Base-by-base conservation (phyloP, 2,797 vertebrate genomes). In the Sphenodon punctatus region DNA sequence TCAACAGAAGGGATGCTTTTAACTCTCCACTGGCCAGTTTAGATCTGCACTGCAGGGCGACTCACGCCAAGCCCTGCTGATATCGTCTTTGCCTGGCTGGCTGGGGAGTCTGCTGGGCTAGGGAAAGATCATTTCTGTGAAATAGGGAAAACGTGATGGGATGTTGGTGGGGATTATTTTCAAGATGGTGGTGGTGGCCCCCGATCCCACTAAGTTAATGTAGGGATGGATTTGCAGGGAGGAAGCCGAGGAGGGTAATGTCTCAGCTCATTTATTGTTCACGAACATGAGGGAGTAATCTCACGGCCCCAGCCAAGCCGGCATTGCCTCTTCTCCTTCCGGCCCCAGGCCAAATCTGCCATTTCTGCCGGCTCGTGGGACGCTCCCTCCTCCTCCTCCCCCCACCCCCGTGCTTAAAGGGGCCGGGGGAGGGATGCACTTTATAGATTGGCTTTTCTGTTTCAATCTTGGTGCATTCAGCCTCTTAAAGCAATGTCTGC, bases 1-100 rank as follows among this genome's bases (percentile, higher is more conserved):
- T 75, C 56, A 77, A 75, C 78, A 49, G 78, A 76, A 27, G 67
- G 74, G 67, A 30, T 38, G 64, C n/a, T 23, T 53, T 90, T 91
- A 88, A 90, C 66, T 84, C 73, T 59, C 78, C 32, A 0, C 2
- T 80, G 72, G 32, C 84, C 67, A 38, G n/a, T n/a, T n/a, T n/a
- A n/a, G n/a, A n/a, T n/a, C n/a, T n/a, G 38, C 15, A 45, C 27
- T 43, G 41, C 39, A 23, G 20, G 39, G 59, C 2, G 0, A 67
- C 27, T 78, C 2, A 0, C 19, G 10, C 1, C 53, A 6, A n/a
- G 38, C 8, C 46, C n/a, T 5, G 13, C 1, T 9, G 15, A 19
- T 42, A 75, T 4, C 46, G 23, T 25, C 9, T 38, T 45, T 10
- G 51, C 38, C 36, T 1, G 4, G 39, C 53, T 38, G 14, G 77